phyloP scores from a whole-genome alignment of 2,797 vertebrate genomes.

The Taenioides sp. region DNA sequence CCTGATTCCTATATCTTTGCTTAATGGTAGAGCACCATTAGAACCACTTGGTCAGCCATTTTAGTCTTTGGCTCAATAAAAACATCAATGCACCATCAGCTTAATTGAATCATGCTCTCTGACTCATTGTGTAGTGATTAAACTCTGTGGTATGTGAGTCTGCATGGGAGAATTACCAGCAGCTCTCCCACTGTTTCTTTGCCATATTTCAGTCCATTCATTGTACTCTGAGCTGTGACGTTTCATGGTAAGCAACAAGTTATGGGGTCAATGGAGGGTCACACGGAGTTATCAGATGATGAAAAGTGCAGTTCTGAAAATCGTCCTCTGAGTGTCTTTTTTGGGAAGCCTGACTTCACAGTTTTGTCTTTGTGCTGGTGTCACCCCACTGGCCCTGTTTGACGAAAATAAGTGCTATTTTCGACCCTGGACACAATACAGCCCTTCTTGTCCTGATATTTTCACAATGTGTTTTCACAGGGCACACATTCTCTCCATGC shows the following conservation, averaged over 20 bases:
- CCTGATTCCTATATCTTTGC: conserved; percentile 26
- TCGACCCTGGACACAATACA: conserved; percentile 72
- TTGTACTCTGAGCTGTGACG: conserved; percentile 35
- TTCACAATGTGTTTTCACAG: conserved; percentile 70
- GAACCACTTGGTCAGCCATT: conserved; percentile 65
- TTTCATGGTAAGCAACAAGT: conserved; percentile 59
- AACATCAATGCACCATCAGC: conserved; percentile 62
- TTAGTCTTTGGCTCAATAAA: conserved; percentile 57
- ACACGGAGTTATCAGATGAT: conserved; percentile 61
- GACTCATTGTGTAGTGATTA: conserved; percentile 69
- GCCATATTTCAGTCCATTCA: conserved; percentile 28
- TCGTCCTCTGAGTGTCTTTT: conserved; percentile 57
- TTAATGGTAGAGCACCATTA: conserved; percentile 54
- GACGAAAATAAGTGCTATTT: conserved; percentile 71
- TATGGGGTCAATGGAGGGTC: conserved; percentile 67
- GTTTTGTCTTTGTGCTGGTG: conserved; percentile 77
- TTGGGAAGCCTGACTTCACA: conserved; percentile 73
- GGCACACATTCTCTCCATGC: conserved; percentile 44
- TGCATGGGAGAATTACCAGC: conserved; percentile 27
- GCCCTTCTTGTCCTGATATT: conserved; percentile 72
- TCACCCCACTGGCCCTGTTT: conserved; percentile 64
- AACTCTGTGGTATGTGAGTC: conserved; percentile 55
- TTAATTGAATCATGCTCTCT: conserved; percentile 70
- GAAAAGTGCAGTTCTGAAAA: conserved; percentile 63
- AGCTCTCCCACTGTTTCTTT: conserved; percentile 25